Evolutionary conservation across 2,888 invertebrate species (phyloP).

Genomic region (Artemia sp.): DNA sequence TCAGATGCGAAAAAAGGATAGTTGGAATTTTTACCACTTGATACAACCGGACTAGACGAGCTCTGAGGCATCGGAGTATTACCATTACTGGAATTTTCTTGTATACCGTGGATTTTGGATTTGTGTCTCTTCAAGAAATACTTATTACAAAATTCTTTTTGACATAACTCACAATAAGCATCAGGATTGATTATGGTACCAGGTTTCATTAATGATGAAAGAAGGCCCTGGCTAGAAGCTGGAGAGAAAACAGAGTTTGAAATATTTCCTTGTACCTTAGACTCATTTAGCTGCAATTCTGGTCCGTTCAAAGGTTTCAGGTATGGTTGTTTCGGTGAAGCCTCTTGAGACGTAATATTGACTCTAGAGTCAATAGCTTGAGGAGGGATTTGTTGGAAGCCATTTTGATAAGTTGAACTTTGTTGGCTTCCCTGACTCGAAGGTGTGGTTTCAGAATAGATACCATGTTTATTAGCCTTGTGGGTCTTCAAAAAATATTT

Average conservation of each 20-base stretch:
- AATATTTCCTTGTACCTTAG: no score
- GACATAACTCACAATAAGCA: conserved; percentile 49
- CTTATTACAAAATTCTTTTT: conserved; percentile 53
- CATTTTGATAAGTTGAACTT: conserved; percentile 3
- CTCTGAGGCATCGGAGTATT: not conserved
- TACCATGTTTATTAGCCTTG: conserved; percentile 91
- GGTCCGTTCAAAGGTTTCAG: not conserved
- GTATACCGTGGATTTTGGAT: conserved; percentile 45
- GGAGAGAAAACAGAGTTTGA: not conserved
- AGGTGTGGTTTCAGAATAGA: conserved; percentile 45
- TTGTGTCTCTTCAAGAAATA: conserved; percentile 52
- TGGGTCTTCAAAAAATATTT: conserved; percentile 96
- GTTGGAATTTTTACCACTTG: conserved; percentile 15
- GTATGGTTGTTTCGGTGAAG: not conserved
- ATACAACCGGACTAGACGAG: conserved; percentile 14
- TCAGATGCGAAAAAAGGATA: conserved; percentile 3
- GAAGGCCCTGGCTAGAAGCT: conserved; percentile 16
- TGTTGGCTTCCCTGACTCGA: conserved; percentile 14
- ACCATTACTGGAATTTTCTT: conserved; percentile 16
- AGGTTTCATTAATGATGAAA: not conserved
- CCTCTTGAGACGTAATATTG: conserved; percentile 17
- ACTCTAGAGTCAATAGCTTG: conserved; percentile 16
- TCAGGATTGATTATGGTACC: conserved; percentile 29
- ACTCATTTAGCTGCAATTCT: not conserved
- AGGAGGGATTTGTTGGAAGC: conserved; percentile 1